Evolutionary conservation across 2,797 vertebrate species (phyloP).

Genomic region (Urocyon cinereoargenteus): DNA sequence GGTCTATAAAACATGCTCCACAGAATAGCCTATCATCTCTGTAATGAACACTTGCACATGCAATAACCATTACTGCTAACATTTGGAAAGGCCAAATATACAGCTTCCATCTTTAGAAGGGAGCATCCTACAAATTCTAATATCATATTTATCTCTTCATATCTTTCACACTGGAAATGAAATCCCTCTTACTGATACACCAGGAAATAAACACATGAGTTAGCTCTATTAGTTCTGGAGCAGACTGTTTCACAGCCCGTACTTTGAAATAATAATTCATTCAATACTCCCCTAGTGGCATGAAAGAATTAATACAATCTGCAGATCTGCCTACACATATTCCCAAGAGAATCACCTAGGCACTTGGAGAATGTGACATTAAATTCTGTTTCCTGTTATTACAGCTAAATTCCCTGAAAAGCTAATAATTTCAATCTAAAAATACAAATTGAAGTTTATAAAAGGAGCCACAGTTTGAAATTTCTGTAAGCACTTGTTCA

Average conservation of each 20-base stretch:
- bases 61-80: constrained; percentile 11
- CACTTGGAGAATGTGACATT: neutral
- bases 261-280: constrained; percentile 51
- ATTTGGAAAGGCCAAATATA: constrained; percentile 45
- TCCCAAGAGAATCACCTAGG: neutral
- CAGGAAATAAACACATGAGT: constrained; percentile 57
- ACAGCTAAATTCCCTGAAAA: constrained; percentile 29
- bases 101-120: neutral
- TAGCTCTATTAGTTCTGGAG: constrained; percentile 55
- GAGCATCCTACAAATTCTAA: constrained; percentile 22
- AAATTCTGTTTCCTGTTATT: constrained; percentile 37
- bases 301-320: constrained; percentile 50
- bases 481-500: constrained; percentile 44
- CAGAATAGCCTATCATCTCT: constrained; percentile 34
- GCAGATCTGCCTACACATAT: neutral
- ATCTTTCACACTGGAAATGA: constrained; percentile 58
- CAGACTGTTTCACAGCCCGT: constrained; percentile 4
- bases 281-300: neutral
- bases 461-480: constrained; percentile 28
- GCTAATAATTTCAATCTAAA: constrained; percentile 37
- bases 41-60: constrained; percentile 43
- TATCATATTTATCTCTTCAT: constrained; percentile 60
- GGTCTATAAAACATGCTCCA: constrained; percentile 21
- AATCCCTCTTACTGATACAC: constrained; percentile 57
- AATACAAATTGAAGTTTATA: neutral